A percentile compares a stretch with the other conserved stretches of the same genome.
Evolutionary conservation across 1,140 invertebrate species (phyloP).

Genomic region (Drosophila melanica): DNA sequence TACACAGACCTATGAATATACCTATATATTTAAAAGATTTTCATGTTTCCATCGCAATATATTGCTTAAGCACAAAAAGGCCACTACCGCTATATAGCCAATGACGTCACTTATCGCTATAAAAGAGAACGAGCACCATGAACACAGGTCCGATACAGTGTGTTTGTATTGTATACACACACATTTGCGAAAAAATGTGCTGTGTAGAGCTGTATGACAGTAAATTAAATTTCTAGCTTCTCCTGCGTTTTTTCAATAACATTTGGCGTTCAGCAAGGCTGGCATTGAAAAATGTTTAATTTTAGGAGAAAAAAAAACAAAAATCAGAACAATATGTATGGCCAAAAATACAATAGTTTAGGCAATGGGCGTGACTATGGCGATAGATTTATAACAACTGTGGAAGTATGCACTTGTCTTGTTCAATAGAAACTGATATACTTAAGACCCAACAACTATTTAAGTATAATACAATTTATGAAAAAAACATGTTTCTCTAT

Average conservation of each 20-base stretch:
- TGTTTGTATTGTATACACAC: conserved; percentile 8
- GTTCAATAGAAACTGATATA: not conserved
- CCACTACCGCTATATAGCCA: conserved; percentile 61
- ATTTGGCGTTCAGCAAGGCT: conserved; percentile 63
- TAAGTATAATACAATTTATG: not conserved
- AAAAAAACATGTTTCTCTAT: not conserved
- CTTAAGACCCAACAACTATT: not conserved
- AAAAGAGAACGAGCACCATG: not conserved
- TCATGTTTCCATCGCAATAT: conserved; percentile 50
- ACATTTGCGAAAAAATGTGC: not conserved
- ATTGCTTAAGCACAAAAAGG: conserved; percentile 47
- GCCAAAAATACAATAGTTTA: conserved; percentile 50
- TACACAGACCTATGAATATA: not conserved
- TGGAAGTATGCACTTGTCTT: conserved; percentile 1
- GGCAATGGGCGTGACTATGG: conserved; percentile 55
- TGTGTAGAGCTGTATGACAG: conserved; percentile 31
- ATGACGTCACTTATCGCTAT: conserved; percentile 57
- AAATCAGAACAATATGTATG: conserved; percentile 64
- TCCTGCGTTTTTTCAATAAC: conserved; percentile 57
- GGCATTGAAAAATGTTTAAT: conserved; percentile 78
- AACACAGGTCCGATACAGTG: conserved; percentile 17
- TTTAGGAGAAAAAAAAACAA: conserved; percentile 70
- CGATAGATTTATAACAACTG: conserved; percentile 52
- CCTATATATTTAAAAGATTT: conserved; percentile 19
- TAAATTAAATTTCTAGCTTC: conserved; percentile 66